Evolutionary conservation across 2,888 invertebrate species (phyloP).

Genomic region (Aspidapion aeneum): DNA sequence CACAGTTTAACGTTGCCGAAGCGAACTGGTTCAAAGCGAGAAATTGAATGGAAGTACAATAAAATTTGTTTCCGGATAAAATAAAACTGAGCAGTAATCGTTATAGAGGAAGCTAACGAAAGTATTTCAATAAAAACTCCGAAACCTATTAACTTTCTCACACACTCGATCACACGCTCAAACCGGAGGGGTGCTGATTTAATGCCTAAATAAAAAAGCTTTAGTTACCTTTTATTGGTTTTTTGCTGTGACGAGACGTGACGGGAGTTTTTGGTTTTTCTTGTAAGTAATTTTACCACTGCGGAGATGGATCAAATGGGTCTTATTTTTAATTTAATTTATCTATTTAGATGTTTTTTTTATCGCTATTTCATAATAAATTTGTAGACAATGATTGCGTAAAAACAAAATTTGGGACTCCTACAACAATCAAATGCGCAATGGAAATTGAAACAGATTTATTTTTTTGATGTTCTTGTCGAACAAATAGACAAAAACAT

Average conservation of each 20-base stretch:
- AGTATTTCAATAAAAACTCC: constrained; percentile 4
- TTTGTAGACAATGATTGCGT: too few species aligned
- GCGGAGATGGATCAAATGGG: too few species aligned
- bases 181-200: neutral
- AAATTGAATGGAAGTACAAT: neutral
- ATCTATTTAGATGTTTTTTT: too few species aligned
- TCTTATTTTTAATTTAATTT: too few species aligned
- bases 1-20: too few species aligned
- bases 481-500: neutral
- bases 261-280: neutral
- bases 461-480: neutral
- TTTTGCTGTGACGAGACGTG: neutral
- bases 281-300: too few species aligned
- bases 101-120: neutral
- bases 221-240: neutral
- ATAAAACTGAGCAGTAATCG: constrained; percentile 1
- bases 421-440: neutral
- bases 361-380: too few species aligned
- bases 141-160: constrained; percentile 2
- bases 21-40: too few species aligned
- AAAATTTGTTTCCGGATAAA: constrained; percentile 3
- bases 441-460: neutral
- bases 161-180: constrained; percentile 3
- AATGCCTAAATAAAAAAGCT: neutral
- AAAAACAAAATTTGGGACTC: too few species aligned